Evolutionary conservation across 2,888 invertebrate genomes (phyloP), one percentile per base, ranked within the genome.

Genomic region (Adelphocoris suturalis): DNA sequence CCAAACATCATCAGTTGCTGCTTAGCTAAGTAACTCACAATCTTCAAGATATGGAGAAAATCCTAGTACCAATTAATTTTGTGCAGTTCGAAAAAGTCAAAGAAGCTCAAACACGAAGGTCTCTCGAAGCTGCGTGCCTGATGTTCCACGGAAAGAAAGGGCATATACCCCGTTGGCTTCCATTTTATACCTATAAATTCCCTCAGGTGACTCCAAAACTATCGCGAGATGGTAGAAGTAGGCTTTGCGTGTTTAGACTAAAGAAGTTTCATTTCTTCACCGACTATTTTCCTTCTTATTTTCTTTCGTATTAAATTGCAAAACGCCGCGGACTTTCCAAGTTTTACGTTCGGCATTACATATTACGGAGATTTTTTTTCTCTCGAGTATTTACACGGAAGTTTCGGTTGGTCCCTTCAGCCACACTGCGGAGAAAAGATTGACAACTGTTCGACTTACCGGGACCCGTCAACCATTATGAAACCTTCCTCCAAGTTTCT

Each of bases 381-480:
- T 23, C 19, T 23, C 23, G 68, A 13, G 5, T 23, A n/a, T 68
- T 68, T 23, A 23, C 68, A 68, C 68, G 68, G 23, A 68, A 68
- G 68, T 68, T 27, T 11, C 7, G 37, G n/a, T 37, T 37, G 57
- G 14, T 68, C n/a, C 19, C 61, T 61, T n/a, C 61, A 12, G 52
- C 19, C 23, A 68, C 27, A 27, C 27, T 27, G 68, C 23, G 68
- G 68, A 23, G 52, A 37, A 75, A 75, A 19, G 82, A 82, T 82
- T 82, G 82, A 82, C 82, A 82, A 82, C 82, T 82, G 82, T 82
- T 68, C 47, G 78, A 37, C 78, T 46, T 78, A 47, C 78, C 47
- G 80, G 14, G 14, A 12, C n/a, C 52, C 27, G n/a, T 46, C 48
- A 37, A 37, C 37, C 37, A 80, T 80, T 80, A 80, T 80, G 80